Evolutionary conservation across 2,113 vertebrate species (phyloP), one percentile per base, ranked within the genome.

Genomic region (Panthera uncia): DNA sequence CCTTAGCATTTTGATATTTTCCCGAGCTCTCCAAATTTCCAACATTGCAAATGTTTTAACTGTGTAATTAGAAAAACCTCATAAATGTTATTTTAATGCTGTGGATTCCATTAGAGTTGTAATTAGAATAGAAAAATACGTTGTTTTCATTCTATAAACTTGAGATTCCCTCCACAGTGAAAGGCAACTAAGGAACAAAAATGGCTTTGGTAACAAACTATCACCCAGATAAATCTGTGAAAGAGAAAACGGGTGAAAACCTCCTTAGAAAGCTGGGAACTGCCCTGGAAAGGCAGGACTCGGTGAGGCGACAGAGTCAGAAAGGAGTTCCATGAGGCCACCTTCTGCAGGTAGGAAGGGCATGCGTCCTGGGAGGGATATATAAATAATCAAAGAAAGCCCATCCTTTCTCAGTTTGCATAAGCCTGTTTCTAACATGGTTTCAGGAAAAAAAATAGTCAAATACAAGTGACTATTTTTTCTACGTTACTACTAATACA

Each of bases 1-100:
- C 36, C 63, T 89, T 85, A 68, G 4, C 27, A 55, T 84, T 93
- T 48, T 84, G 57, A 38, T 61, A 52, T 76, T 96, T 80, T 95
- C 81, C 31, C 36, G 55, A 85, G 38, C 45, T 84, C 76, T 88
- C 36, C 48, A 89, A 71, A 95, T 93, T 79, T 83, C 48, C 48
- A 91, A 68, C 15, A 90, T 66, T 76, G 21, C 83, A 27, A 90
- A 94, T 50, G 6, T 52, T 93, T 94, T 68, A 63, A 94, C 69
- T 88, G 55, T 93, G 1, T 89, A 91, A 89, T 85, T 84, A 91
- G 71, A 48, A 84, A 92, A 97, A 87, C 16, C n/a, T 85, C 76
- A 63, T 91, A 76, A 86, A 80, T 80, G 52, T 69, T 68, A 87
- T 61, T 78, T 96, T 82, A 95, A 68, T 74, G 33, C 4, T 52